Conservation (phyloP, 1,140 invertebrate species). For the Macrotrachela quadricornifera region DNA sequence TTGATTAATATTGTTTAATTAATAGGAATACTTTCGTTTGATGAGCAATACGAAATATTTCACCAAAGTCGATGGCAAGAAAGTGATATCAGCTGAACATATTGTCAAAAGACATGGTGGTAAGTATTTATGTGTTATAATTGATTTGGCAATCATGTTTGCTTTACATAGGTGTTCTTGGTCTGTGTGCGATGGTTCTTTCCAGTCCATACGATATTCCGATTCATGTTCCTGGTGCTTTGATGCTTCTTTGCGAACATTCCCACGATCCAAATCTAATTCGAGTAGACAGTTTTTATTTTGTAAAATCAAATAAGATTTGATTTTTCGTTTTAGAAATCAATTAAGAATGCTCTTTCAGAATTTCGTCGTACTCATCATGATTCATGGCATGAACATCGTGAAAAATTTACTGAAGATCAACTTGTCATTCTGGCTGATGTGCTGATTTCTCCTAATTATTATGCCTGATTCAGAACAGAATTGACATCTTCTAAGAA, state of each 20-base stretch:
- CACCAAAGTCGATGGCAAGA: too few species aligned
- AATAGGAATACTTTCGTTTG: too few species aligned
- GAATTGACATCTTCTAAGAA: too few species aligned
- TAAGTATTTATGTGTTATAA: conserved; percentile 27
- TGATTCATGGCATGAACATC: conserved; percentile 68
- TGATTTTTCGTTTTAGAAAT: conserved; percentile 31
- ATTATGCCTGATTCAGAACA: too few species aligned
- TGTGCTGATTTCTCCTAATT: conserved; percentile 65
- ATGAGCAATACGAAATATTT: too few species aligned
- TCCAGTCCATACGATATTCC: conserved; percentile 75
- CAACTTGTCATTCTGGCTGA: conserved; percentile 64
- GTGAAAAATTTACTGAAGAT: conserved; percentile 67
- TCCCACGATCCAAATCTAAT: conserved; percentile 71
- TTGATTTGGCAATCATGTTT: too few species aligned
- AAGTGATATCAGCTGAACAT: conserved; percentile 15
- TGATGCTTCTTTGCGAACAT: conserved; percentile 53
- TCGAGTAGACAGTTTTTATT: conserved; percentile 44
- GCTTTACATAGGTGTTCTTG: conserved; percentile 32
- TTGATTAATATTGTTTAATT: neutral
- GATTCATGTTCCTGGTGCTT: conserved; percentile 54
- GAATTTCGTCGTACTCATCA: conserved; percentile 77
- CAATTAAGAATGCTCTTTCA: conserved; percentile 61
- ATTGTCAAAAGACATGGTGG: conserved; percentile 45
- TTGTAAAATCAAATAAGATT: too few species aligned
- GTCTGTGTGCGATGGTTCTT: conserved; percentile 62